Evolutionary conservation across 2,113 vertebrate species (phyloP).

Genomic region (Chascanopsetta lugubris): DNA sequence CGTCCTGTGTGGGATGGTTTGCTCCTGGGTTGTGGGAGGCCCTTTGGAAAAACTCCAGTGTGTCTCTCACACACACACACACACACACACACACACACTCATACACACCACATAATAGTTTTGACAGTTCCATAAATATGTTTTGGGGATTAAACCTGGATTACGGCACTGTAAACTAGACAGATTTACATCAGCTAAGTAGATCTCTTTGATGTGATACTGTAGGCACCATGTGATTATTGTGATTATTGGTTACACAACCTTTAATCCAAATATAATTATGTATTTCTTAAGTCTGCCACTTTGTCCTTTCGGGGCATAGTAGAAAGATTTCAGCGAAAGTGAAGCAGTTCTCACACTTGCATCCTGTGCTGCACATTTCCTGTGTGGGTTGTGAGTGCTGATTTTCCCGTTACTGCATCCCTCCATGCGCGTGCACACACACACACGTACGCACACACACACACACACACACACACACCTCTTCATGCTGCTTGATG

Average conservation of each 20-base stretch:
- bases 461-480: not conserved
- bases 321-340: conserved; percentile 8
- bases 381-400: conserved; percentile 14
- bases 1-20: conserved; percentile 41
- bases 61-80: no score
- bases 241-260: conserved; percentile 37
- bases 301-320: not conserved
- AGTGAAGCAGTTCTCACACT: conserved; percentile 24
- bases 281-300: conserved; percentile 18
- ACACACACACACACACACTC: no score
- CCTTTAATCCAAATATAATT: conserved; percentile 51
- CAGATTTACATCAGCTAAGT: conserved; percentile 59
- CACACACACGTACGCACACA: no score
- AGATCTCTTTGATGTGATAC: conserved; percentile 59
- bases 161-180: conserved; percentile 65
- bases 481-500: conserved; percentile 48
- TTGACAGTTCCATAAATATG: conserved; percentile 65
- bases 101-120: conserved; percentile 49
- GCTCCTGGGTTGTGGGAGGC: conserved; percentile 27
- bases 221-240: conserved; percentile 38
- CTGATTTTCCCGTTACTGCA: conserved; percentile 51
- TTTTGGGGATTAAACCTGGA: conserved; percentile 64
- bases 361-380: conserved; percentile 14
- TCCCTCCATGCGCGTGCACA: no score
- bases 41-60: conserved; percentile 5